Evolutionary conservation across 2,113 vertebrate genomes (phyloP), one percentile per base, ranked within the genome.

Genomic region (Synodontis membranacea): DNA sequence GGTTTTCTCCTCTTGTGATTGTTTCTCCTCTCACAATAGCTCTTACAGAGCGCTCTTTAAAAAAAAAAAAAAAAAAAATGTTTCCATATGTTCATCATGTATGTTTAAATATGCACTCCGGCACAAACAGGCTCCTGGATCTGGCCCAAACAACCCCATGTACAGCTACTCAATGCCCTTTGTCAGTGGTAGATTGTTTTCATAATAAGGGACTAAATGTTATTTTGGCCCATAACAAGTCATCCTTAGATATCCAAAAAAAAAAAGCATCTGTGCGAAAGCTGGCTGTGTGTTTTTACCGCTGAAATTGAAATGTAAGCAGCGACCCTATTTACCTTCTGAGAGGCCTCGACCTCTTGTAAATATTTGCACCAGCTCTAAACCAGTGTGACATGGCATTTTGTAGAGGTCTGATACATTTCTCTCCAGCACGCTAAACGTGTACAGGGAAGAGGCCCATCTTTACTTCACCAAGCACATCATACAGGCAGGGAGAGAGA

Each of bases 361-460:
- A 96, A 95, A 96, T 95, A 95, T 96, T 96, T 96, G 93, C 92
- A 91, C 92, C 86, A 85, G 89, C 87, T 91, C 93, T 94, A 94
- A 93, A 95, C 89, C 92, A 88, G 92, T 92, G 91, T 94, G 93
- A 94, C 94, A 94, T 94, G 94, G 93, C 94, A 94, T 94, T 95
- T 94, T 90, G 93, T 92, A 91, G 91, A 84, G 92, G 93, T 92
- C 93, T 92, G 93, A 93, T 91, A 89, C 90, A 90, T 86, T 81
- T 89, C 88, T 86, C 87, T 92, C 90, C 88, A 91, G 91, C 92
- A 93, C 91, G 89, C 93, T 92, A 93, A 92, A 93, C 91, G 92
- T 88, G 91, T 91, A 89, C n/a, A 92, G 92, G 88, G 83, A 60
- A 90, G 88, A 86, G 88, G 78, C 39, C 86, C 86, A 80, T 89